Evolutionary conservation across 2,888 invertebrate genomes (phyloP), one percentile per base, ranked within the genome.

Genomic region (Scaptomyza polygonia): DNA sequence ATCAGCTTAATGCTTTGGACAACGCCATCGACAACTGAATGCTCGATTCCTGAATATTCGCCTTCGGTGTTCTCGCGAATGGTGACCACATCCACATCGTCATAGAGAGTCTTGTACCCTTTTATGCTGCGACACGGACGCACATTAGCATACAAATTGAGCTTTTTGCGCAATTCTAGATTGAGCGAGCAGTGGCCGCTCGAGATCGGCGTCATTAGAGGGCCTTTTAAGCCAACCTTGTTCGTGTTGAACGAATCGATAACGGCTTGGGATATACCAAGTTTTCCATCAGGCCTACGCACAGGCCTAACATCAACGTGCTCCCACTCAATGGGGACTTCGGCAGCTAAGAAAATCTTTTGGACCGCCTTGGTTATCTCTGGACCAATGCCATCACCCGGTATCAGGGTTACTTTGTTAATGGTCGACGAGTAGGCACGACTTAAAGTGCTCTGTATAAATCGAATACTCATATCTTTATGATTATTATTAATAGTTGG

Each of bases 51-150:
- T 0, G 99, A 99, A 93, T 99, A 99, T 93, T 99, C 99, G 72
- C 99, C 99, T 93, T 99, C 99, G 0, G 99, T 99, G 93, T 99
- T 99, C 93, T 99, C 99, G 89, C 99, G 94, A 89, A 99, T 99
- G 2, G 99, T 99, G 0, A 99, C 97, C 59, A 99, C 97, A 92
- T 99, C 97, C 11, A 99, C 99, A 91, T 99, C 95, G 90, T 99
- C 97, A 92, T 99, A 99, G 4, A 98, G 93, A 0, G 99, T 99
- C 92, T 98, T 97, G 92, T 92, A 95, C 93, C 99, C 99, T 91
- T 97, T 98, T 78, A 99, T 94, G 73, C 98, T 99, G 89, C 96
- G 95, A 93, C 99, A 99, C 3, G 99, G 99, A 89, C 99, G 94
- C 51, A 99, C 98, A 92, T 99, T 99, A 14, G 99, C 99, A 90